phyloP scores from a whole-genome alignment of 1,140 invertebrate species.

The Yoshiicerus persimilis region DNA sequence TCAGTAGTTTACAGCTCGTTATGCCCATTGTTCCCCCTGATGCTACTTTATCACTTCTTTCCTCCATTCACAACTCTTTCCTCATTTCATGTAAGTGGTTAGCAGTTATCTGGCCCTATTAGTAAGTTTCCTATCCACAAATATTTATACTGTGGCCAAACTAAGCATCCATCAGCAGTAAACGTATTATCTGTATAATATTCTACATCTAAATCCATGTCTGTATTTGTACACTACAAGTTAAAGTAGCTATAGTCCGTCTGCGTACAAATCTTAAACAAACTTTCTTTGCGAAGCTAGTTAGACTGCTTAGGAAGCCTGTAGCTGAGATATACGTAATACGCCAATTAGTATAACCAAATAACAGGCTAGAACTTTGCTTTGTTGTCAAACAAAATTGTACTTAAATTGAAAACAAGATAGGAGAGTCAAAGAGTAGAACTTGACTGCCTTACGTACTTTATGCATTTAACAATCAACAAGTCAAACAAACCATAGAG shows the following conservation, averaged over 20 bases:
- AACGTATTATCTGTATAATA: too few relatives aligned
- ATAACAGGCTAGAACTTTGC: background rate
- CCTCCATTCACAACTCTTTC: background rate
- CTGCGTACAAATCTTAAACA: background rate
- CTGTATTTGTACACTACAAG: too few relatives aligned
- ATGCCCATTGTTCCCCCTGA: constrained; percentile 24
- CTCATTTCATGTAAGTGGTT: background rate
- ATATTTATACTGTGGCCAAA: too few relatives aligned
- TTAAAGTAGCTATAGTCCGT: background rate
- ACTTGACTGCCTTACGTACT: background rate
- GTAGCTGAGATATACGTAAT: background rate
- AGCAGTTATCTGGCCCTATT: background rate
- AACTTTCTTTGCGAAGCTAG: background rate
- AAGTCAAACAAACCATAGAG: background rate
- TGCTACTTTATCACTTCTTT: background rate
- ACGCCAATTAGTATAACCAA: background rate
- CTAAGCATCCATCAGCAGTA: too few relatives aligned
- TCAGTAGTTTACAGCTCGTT: constrained; percentile 34
- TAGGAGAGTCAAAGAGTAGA: background rate
- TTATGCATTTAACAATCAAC: background rate
- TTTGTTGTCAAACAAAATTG: background rate
- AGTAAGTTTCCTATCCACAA: too few relatives aligned
- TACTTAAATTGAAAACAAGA: background rate
- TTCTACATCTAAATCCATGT: background rate
- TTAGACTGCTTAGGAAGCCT: background rate